Evolutionary conservation across 2,797 vertebrate genomes (phyloP).

Genomic region (Chaetodon trifasciatus): DNA sequence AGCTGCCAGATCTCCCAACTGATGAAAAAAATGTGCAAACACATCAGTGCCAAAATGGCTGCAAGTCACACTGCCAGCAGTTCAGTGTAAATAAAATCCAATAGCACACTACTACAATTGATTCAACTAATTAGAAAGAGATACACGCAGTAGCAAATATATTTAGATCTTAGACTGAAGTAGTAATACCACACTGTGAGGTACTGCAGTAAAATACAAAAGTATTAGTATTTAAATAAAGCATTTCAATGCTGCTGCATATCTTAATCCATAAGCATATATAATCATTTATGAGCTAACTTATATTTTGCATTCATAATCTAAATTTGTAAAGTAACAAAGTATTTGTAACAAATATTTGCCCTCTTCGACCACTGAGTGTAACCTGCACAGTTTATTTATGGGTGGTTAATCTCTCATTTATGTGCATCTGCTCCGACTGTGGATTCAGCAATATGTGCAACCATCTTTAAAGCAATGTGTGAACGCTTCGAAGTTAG

Average conservation of each 20-base stretch:
- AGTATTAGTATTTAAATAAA: too few species aligned
- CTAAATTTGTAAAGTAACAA: too few species aligned
- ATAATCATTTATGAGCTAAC: too few species aligned
- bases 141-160: too few species aligned
- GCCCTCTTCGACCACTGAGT: too few species aligned
- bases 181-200: too few species aligned
- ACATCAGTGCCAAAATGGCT: neutral
- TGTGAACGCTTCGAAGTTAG: neutral
- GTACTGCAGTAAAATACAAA: too few species aligned
- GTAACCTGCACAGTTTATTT: neutral
- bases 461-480: neutral
- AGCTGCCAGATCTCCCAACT: conserved; percentile 1
- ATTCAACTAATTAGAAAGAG: neutral
- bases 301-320: too few species aligned
- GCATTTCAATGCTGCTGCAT: too few species aligned
- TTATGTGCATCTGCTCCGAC: neutral
- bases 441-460: neutral
- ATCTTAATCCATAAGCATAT: too few species aligned
- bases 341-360: too few species aligned
- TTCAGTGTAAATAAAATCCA: neutral
- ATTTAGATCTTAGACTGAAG: too few species aligned
- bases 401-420: neutral
- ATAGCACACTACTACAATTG: neutral
- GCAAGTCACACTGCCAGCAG: conserved; percentile 1
- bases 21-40: neutral